Evolutionary conservation across 2,888 invertebrate species (phyloP).

Genomic region (Scaeva pyrastri): DNA sequence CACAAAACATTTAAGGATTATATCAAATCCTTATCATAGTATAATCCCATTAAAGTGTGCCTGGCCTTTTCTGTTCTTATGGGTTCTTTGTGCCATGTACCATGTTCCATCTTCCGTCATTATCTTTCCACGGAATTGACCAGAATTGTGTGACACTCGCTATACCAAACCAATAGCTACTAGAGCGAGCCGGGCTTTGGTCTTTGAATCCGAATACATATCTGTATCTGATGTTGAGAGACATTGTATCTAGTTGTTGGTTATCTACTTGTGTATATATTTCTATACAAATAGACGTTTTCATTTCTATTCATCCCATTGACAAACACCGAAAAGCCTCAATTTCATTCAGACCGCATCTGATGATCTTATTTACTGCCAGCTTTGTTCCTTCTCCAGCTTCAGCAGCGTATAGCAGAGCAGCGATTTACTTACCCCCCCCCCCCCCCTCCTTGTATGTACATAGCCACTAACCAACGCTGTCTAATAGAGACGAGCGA

Average conservation of each 20-base stretch:
- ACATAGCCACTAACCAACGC: not conserved
- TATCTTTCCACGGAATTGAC: constrained; percentile 53
- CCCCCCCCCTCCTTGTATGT: not conserved
- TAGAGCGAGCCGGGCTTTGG: not conserved
- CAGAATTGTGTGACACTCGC: constrained; percentile 16
- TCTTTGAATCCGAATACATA: not conserved
- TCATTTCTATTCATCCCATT: constrained; percentile 19
- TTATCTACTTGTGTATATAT: not conserved
- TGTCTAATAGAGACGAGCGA: not conserved
- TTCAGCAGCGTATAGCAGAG: not conserved
- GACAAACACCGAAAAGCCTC: constrained; percentile 34
- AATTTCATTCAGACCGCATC: constrained; percentile 51
- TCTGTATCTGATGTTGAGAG: not conserved
- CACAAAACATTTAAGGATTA: constrained; percentile 25
- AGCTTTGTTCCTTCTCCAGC: not conserved
- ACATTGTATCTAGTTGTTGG: not conserved
- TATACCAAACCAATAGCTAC: too few species aligned
- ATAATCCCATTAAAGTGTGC: constrained; percentile 37
- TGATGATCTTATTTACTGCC: constrained; percentile 53
- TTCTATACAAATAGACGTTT: not conserved
- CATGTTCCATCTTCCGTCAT: constrained; percentile 6
- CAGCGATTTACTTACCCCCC: not conserved
- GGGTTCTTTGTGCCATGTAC: too few species aligned
- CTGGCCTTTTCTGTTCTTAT: constrained; percentile 15
- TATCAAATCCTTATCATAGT: constrained; percentile 15